Evolutionary conservation across 2,797 vertebrate species (phyloP), one percentile per base, ranked within the genome.

Genomic region (Fistularia tabacaria): DNA sequence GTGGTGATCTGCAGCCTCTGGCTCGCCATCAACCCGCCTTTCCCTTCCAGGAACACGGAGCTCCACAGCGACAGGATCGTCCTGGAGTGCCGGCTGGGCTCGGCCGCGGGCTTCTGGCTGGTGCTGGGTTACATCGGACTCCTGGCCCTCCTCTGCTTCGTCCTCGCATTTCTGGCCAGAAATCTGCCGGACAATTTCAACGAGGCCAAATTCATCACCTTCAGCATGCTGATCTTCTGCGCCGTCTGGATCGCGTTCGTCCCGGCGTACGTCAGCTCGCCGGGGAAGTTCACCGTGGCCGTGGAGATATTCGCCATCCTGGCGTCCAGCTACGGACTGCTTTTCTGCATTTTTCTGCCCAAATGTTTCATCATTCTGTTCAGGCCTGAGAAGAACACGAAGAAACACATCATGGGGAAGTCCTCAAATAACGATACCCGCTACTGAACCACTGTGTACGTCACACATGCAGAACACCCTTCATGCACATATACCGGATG

Each of bases 221-320:
- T 90, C 59, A 91, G 89, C 64, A 90, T 91, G 85, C 10, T 90
- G 41, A 90, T 88, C 74, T 91, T 90, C 71, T 88, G 86, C 69
- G 83, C 86, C 1, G 88, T 90, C 0, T 90, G 87, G 89, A 73
- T 90, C 51, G 77, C 89, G 0, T 91, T 91, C 39, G 87, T 91
- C 10, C 90, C 89, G 12, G 85, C 89, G 0, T 91, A 90, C 61
- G 60, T 89, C 71, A 90, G 87, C 74, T 91, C 88, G 54, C 89
- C 89, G 42, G 88, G 88, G 13, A 91, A 88, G 50, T 88, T 87
- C 49, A 88, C 78, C 15, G 86, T 88, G 8, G 88, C 87, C 60
- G 88, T 90, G 2, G 88, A 90, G 52, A 87, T 90, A 59, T 92
- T 92, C 85, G 88, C 89, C 0, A 91, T 91, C 50, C 51, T 88